phyloP scores from a whole-genome alignment of 2,113 vertebrate species.

The Xiphophorus hellerii region DNA sequence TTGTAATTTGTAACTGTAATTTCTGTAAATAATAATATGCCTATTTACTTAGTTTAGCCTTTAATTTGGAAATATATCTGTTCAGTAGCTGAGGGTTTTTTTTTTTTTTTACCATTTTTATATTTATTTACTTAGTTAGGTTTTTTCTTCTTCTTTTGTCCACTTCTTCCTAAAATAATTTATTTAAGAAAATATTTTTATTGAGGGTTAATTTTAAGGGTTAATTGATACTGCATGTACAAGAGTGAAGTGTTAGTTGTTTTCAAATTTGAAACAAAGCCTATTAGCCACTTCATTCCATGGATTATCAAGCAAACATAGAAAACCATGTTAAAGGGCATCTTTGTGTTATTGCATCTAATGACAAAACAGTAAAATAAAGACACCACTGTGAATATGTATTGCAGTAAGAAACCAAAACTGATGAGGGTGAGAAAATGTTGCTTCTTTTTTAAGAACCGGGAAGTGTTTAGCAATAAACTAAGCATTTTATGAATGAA shows the following conservation, averaged over 20 bases:
- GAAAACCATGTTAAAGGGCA: neutral
- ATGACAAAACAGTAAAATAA: neutral
- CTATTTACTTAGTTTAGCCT: neutral
- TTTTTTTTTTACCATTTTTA: too few relatives aligned
- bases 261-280: neutral
- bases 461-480: slow-evolving; percentile 35
- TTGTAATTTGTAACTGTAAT: neutral
- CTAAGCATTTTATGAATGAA: neutral
- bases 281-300: neutral
- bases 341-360: neutral
- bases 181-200: neutral
- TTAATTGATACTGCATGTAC: neutral
- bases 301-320: neutral
- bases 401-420: too few relatives aligned
- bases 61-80: neutral
- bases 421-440: too few relatives aligned
- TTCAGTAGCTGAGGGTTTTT: neutral
- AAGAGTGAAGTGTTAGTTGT: neutral
- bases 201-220: too few relatives aligned
- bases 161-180: neutral
- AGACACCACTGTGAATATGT: neutral
- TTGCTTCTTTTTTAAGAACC: slow-evolving; percentile 21
- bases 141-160: neutral
- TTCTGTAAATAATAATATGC: neutral
- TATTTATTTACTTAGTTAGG: neutral